These are phyloP conservation scores for Luperina nickerlii DNA, from an alignment of 2,888 invertebrate species.

Conservation along the genomic window DNA sequence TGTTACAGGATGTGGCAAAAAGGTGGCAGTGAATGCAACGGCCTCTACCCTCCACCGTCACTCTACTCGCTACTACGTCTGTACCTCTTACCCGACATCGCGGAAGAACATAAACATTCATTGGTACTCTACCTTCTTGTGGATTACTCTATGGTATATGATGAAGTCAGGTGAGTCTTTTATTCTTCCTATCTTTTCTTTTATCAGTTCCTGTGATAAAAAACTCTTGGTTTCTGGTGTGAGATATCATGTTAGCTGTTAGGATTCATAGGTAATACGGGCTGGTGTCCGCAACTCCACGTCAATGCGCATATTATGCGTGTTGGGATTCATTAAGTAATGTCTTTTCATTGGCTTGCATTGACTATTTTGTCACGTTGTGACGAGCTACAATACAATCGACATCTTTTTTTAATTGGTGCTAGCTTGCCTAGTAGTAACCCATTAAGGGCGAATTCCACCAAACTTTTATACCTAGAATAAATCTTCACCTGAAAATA, in stretches of 20 bases:
- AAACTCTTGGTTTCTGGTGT: not conserved
- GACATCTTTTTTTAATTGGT: too few species aligned
- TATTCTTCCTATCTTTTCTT: not conserved
- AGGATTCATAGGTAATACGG: too few species aligned
- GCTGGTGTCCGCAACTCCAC: too few species aligned
- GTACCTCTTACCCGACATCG: conserved; percentile 92
- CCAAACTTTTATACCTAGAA: too few species aligned
- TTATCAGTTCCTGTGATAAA: not conserved
- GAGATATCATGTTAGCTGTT: not conserved
- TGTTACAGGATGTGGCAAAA: conserved; percentile 92
- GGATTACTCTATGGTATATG: conserved; percentile 94
- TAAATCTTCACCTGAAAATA: too few species aligned
- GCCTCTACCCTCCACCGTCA: conserved; percentile 95
- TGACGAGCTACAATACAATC: too few species aligned
- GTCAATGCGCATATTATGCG: too few species aligned
- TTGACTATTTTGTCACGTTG: too few species aligned
- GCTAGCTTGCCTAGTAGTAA: too few species aligned
- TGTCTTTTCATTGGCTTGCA: too few species aligned
- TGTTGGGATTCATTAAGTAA: too few species aligned
- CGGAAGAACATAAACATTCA: conserved; percentile 93
- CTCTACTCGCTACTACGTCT: conserved; percentile 94
- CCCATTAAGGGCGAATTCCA: too few species aligned
- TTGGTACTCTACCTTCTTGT: conserved; percentile 95
- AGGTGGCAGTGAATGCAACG: conserved; percentile 90
- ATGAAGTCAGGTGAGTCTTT: conserved; percentile 87